Evolutionary conservation across 64 coral and sea anemone species (phyloP), one percentile per base, ranked within the genome.

Genomic region (Catalaphyllia jardinei): DNA sequence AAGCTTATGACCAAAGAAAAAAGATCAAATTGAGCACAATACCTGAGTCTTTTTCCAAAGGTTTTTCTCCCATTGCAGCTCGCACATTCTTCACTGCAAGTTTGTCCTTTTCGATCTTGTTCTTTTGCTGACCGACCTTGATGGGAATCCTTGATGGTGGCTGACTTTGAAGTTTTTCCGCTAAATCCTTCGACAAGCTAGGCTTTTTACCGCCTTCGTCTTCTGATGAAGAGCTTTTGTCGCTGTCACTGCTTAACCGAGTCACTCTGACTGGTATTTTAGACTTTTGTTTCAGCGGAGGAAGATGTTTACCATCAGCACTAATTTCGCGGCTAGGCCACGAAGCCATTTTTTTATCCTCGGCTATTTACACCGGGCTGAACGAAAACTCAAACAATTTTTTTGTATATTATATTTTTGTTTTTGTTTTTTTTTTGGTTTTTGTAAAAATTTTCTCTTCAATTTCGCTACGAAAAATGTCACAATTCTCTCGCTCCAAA

Each of bases 221-320:
- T n/a, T 79, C 57, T 61, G 55, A 80, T 14, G 78, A 80, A 14
- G 29, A 80, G 31, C 25, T 80, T 79, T 28, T 55, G 39, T 55
- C 49, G 16, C 29, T 62, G 78, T 24, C 74, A 22, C 27, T 33
- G 14, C 55, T 49, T 22, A 77, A 50, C 19, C 74, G 38, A 77
- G 33, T 77, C 31, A 77, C 8, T 77, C 74, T 19, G 39, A 42
- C 19, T 77, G 74, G 39, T 49, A 77, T 60, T 57, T 20, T 80
- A 31, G 78, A 80, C 20, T 80, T 60, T 61, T 29, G 13, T 55
- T 80, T 51, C 4, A 31, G 14, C 33, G 52, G 12, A 80, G 57
- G 55, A 55, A 80, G 27, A 7, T 15, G 78, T 2, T 61, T 31
- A 0, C 29, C n/a, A 31, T 29, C 50, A 5, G 0, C 24, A 22